Base-by-base conservation (phyloP, 92 coral and sea anemone species). In the Porites divaricata region DNA sequence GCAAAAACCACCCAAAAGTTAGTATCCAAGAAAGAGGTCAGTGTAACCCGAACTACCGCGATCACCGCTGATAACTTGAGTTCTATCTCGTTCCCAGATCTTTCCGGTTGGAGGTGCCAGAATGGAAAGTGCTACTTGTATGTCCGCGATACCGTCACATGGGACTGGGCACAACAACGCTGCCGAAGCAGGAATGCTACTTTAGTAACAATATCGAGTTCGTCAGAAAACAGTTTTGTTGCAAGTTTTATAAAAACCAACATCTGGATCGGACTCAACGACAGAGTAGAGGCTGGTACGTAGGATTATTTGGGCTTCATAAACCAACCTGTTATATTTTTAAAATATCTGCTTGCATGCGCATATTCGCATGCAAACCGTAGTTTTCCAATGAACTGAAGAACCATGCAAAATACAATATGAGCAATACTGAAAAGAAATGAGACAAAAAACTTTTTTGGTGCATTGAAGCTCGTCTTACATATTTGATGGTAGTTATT, bases 261-360 rank as follows among this genome's bases (percentile, higher is more conserved):
- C 56, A 72, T 95, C n/a, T 97, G 99, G 99, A 87, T 88, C 26
- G 96, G 98, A 15, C 89, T 97, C 45, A 97, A 97, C 76, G 99
- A 97, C 89, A 88, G 88, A 25, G 99, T 95, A 12, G 99, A 97
- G 81, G 98, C 98, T 53, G 99, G 98, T 95, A 77, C 78, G 89
- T 17, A 11, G 41, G 1, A 35, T 35, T 35, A 35, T 4, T 35
- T 35, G 45, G 45, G 45, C 6, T 35, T 35, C 45, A 35, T 35
- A 35, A 35, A 35, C 6, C 45, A 35, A 3, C 45, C 6, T 35
- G 45, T 35, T 35, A 35, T 35, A 35, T 35, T 35, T 35, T 35
- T 0, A 35, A 4, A 6, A 35, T 4, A 35, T 0, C 41, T 28
- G 41, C 4, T 28, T 2, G 41, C 4, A 2, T 2, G 41, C 41